phyloP scores from a whole-genome alignment of 2,113 vertebrate genomes.

The Mystacornis crossleyi region DNA sequence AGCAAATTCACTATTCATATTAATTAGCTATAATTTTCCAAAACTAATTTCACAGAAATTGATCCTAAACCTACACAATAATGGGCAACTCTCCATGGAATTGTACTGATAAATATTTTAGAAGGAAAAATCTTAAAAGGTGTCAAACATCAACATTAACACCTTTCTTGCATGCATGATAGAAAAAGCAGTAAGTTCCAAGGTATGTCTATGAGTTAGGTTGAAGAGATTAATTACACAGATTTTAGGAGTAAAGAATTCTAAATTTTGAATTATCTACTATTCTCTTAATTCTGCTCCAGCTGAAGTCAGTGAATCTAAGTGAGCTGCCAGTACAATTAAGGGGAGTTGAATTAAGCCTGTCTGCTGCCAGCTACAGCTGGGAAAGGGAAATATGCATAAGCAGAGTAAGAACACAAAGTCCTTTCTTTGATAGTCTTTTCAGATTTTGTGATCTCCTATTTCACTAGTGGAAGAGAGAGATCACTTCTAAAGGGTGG shows the following conservation, averaged over 20 bases:
- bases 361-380: neutral
- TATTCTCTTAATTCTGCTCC: neutral
- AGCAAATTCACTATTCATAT: neutral
- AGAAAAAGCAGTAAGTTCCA: neutral
- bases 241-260: neutral
- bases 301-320: neutral
- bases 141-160: neutral
- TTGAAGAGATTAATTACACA: neutral
- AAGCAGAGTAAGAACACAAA: neutral
- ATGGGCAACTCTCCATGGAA: neutral
- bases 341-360: neutral
- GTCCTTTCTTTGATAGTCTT: neutral
- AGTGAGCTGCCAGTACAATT: neutral
- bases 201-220: neutral
- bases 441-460: neutral
- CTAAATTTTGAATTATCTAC: neutral
- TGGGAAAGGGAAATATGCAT: neutral
- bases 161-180: neutral
- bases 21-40: neutral
- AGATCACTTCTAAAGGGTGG: neutral
- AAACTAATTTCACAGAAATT: constrained; percentile 12
- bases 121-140: neutral
- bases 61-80: neutral
- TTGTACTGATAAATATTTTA: neutral
- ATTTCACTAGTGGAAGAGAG: neutral